phyloP scores from a whole-genome alignment of 2,797 vertebrate species.

The Spatula versicolor region DNA sequence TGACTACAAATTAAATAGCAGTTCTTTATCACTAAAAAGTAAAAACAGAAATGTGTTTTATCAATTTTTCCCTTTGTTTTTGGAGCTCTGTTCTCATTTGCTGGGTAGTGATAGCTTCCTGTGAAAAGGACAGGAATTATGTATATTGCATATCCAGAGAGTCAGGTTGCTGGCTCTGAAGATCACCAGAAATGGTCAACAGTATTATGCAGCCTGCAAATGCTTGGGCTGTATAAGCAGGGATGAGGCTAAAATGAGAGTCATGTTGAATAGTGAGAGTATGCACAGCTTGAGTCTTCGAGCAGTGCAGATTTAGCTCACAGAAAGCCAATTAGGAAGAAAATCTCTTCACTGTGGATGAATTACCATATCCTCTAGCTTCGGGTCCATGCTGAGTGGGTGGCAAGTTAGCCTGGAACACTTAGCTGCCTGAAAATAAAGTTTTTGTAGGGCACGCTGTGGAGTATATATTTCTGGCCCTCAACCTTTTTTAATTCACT shows the following conservation, averaged over 20 bases:
- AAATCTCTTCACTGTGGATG: background rate
- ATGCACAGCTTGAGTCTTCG: background rate
- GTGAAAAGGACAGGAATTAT: background rate
- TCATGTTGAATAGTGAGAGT: background rate
- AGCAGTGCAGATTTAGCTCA: background rate
- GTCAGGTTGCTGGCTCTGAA: background rate
- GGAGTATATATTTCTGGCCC: constrained; percentile 12
- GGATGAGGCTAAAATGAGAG: background rate
- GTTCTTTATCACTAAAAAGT: background rate
- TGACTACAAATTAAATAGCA: background rate
- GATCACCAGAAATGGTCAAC: background rate
- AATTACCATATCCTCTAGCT: background rate
- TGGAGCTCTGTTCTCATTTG: background rate
- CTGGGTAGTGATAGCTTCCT: background rate
- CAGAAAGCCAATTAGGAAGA: background rate
- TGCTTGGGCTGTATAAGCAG: background rate
- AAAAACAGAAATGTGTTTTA: background rate
- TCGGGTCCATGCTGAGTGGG: background rate
- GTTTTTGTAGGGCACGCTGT: background rate
- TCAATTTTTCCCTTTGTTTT: background rate
- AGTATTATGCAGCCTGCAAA: background rate
- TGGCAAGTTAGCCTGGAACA: background rate
- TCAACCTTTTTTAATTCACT: constrained; percentile 21
- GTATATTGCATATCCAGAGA: background rate
- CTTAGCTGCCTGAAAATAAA: background rate